Percentiles rank a stretch among this genome's conserved stretches.
These are phyloP conservation scores for Molothrus ater DNA, from an alignment of 2,797 vertebrate genomes.

Conservation along the genomic window DNA sequence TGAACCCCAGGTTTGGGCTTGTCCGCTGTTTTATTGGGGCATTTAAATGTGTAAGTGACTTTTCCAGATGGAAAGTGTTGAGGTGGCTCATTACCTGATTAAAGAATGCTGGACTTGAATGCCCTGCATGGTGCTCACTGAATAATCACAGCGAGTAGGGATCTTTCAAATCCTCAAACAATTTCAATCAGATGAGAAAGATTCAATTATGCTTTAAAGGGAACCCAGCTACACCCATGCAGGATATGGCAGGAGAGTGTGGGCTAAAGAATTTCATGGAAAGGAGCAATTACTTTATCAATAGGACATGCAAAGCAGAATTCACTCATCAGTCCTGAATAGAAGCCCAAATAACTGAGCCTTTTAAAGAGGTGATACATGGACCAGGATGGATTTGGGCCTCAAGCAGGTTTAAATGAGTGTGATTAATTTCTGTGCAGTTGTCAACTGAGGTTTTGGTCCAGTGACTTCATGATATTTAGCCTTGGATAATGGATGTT, in stretches of 20 bases:
- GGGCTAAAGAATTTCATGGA: background rate
- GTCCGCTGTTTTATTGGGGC: background rate
- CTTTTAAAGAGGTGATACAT: background rate
- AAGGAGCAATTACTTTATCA: background rate
- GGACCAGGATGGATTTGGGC: background rate
- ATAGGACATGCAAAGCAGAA: background rate
- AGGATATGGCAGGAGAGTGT: background rate
- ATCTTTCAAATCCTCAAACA: background rate
- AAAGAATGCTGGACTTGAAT: background rate
- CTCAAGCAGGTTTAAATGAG: background rate
- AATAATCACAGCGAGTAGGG: background rate
- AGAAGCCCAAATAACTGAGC: background rate
- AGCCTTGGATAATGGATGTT: background rate
- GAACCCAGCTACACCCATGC: accelerated
- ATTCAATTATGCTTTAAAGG: background rate
- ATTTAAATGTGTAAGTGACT: background rate
- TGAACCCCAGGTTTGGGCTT: background rate
- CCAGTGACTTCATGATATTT: background rate
- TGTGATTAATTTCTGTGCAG: background rate
- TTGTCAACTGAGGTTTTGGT: background rate
- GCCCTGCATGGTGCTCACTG: background rate
- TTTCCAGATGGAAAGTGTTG: background rate
- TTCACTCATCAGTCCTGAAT: background rate
- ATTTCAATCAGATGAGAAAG: background rate
- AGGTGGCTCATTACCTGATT: background rate